Evolutionary conservation across 2,113 vertebrate species (phyloP), one percentile per base, ranked within the genome.

Genomic region (Verasper variegatus): DNA sequence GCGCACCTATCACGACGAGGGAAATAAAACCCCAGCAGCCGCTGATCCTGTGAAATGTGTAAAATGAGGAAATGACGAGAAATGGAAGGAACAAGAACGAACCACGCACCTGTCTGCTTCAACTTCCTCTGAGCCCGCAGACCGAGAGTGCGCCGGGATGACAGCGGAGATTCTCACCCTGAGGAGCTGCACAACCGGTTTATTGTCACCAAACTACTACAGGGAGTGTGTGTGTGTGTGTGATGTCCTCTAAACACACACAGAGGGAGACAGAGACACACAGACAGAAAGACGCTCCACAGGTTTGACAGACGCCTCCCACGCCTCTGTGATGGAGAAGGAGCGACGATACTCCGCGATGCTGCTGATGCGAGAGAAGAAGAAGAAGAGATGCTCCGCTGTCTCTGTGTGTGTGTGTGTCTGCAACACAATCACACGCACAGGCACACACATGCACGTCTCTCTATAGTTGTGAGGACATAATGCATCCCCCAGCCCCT

Each of bases 21-120:
- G 55, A 7, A 26, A 57, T 57, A 5, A 57, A 57, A 57, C 23
- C 21, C 21, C 21, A 0, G 4, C 55, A 6, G 11, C 21, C 14
- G 51, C 51, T 54, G 51, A 21, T n/a, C 51, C 18, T 8, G 8
- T n/a, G 7, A 21, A 57, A 26, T 7, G 23, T 21, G n/a, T 13
- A 13, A 2, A 8, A 49, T 6, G 23, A 11, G 1, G 56, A 26
- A 23, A 7, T 7, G 7, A 6, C 7, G 14, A 35, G 20, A 45
- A 11, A 71, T 47, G 23, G 56, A 20, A 74, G 15, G 2, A 26
- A 56, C 2, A 15, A 68, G 58, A 9, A 62, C 15, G 52, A 10
- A 61, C n/a, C 23, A 91, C 89, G 82, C 88, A 92, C 91, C 89
- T 92, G 91, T 90, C 90, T 73, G 88, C 69, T 88, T 80, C 74